Percentiles rank a stretch among this genome's conserved stretches.
phyloP scores from a whole-genome alignment of 2,113 vertebrate genomes.

The Callaeas wilsoni region DNA sequence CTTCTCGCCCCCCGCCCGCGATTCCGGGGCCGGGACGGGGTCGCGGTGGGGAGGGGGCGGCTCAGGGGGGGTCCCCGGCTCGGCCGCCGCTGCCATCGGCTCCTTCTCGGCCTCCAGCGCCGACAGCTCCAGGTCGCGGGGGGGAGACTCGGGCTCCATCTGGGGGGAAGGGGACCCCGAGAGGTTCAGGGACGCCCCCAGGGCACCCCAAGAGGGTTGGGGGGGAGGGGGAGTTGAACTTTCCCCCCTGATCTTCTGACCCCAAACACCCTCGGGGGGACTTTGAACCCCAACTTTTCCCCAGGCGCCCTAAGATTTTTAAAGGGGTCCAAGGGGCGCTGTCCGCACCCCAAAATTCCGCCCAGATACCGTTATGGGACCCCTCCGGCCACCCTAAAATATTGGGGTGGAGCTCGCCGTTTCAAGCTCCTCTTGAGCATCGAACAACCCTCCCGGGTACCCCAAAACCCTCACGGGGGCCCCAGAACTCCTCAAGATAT shows the following conservation, averaged over 20 bases:
- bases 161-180: accelerated
- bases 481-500: neutral
- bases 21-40: neutral
- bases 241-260: neutral
- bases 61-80: neutral
- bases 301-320: accelerated
- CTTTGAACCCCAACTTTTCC: neutral
- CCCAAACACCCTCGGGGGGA: accelerated
- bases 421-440: neutral
- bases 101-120: neutral
- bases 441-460: accelerated
- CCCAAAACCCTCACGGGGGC: neutral
- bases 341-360: too few relatives aligned
- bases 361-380: accelerated
- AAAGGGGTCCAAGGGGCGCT: accelerated
- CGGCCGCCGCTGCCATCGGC: neutral
- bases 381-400: neutral
- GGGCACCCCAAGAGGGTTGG: accelerated
- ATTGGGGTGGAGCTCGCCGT: accelerated
- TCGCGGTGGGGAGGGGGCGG: neutral
- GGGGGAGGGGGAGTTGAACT: too few relatives aligned
- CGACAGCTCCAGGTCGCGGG: neutral
- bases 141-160: neutral
- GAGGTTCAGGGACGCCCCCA: neutral
- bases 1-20: neutral